phyloP scores from a whole-genome alignment of 2,113 vertebrate species.

The Corythaeola cristata region DNA sequence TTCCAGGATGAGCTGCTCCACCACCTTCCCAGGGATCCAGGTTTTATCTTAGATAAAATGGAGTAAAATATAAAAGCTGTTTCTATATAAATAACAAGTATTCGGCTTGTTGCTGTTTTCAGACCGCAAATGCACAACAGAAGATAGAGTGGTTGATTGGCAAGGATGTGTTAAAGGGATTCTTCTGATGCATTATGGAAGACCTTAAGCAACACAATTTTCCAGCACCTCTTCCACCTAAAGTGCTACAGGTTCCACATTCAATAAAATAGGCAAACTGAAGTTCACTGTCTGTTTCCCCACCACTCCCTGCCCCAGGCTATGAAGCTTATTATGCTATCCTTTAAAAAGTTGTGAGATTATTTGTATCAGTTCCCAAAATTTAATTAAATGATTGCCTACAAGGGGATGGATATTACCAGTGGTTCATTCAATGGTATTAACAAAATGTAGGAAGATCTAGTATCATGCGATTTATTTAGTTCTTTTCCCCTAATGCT shows the following conservation, averaged over 20 bases:
- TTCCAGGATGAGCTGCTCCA: background rate
- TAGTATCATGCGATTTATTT: background rate
- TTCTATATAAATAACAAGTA: background rate
- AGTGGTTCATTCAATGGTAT: background rate
- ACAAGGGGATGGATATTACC: background rate
- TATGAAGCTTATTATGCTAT: background rate
- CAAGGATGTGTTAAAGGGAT: background rate
- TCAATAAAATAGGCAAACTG: background rate
- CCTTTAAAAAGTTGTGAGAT: background rate
- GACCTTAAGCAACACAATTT: background rate
- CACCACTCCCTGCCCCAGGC: accelerated
- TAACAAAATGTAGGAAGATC: background rate
- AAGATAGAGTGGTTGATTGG: background rate
- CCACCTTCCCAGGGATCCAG: background rate
- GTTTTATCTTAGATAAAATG: background rate
- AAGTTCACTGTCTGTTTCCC: background rate
- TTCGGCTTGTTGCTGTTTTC: background rate
- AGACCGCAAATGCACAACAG: background rate
- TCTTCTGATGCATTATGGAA: background rate
- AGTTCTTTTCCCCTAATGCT: background rate
- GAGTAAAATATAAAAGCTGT: background rate
- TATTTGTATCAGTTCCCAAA: background rate
- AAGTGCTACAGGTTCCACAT: background rate
- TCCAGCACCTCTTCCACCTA: background rate
- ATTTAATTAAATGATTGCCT: background rate